Conservation (phyloP, 2,797 vertebrate species). For the Sebastes itinus region DNA sequence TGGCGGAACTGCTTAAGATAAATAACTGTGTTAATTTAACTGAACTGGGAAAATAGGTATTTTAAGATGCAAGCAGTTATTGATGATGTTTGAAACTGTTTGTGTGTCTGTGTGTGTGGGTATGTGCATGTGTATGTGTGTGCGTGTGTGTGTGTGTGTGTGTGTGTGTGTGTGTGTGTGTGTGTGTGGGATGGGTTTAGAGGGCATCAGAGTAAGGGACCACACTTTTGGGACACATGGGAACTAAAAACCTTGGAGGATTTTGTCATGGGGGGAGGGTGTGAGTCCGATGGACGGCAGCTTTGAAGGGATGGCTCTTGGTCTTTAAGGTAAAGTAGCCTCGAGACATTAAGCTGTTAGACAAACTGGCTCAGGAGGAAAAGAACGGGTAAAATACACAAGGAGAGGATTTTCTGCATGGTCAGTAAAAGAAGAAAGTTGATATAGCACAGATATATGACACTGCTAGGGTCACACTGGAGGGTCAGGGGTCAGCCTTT, state of each 20-base stretch:
- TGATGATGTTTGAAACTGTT: not conserved
- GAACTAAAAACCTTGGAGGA: not conserved
- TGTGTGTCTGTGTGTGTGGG: not conserved
- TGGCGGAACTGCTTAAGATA: not conserved
- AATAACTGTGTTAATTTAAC: not conserved
- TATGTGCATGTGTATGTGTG: not conserved
- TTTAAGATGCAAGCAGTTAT: not conserved
- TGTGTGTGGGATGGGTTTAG: not conserved
- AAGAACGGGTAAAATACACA: conserved; percentile 28
- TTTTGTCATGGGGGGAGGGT: not conserved
- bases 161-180: not conserved
- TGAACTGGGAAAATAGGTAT: not conserved
- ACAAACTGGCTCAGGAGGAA: conserved; percentile 34
- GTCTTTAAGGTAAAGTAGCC: not conserved
- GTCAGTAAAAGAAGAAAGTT: conserved; percentile 1
- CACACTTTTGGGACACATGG: not conserved
- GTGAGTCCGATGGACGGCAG: not conserved
- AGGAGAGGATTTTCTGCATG: conserved; percentile 34
- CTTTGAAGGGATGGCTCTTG: conserved; percentile 21
- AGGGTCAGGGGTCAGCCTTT: not conserved
- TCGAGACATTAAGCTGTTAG: conserved; percentile 37
- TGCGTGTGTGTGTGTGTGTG: fast-evolving
- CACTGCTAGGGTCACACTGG: not conserved
- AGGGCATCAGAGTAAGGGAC: not conserved
- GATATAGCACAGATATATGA: conserved; percentile 8